Evolutionary conservation across 1,140 invertebrate genomes (phyloP).

Genomic region (Homarus americanus): DNA sequence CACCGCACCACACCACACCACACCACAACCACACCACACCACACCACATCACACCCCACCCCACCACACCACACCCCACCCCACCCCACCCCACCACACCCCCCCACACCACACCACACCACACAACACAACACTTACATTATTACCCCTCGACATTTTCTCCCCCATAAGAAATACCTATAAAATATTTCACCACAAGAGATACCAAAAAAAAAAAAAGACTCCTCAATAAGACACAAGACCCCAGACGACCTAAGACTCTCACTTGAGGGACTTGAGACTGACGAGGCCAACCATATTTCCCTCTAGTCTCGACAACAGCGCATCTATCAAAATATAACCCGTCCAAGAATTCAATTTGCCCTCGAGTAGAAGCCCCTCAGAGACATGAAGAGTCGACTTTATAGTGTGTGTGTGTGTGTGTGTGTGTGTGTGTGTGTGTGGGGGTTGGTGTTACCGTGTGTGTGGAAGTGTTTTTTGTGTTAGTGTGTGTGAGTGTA

Average conservation of each 20-base stretch:
- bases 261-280: too few relatives aligned
- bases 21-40: too few relatives aligned
- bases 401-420: constrained; percentile 8
- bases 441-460: not conserved
- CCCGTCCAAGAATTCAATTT: not conserved
- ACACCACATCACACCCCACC: too few relatives aligned
- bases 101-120: too few relatives aligned
- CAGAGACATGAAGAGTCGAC: too few relatives aligned
- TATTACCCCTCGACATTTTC: not conserved
- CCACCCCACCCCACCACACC: too few relatives aligned
- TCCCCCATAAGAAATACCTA: not conserved
- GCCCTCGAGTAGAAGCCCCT: not conserved
- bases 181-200: constrained; percentile 3
- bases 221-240: too few relatives aligned
- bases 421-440: constrained; percentile 14
- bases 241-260: too few relatives aligned
- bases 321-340: not conserved
- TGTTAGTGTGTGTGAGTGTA: not conserved
- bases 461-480: not conserved
- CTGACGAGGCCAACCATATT: not conserved
- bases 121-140: too few relatives aligned
- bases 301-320: not conserved
- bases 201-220: not conserved
- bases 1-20: too few relatives aligned
- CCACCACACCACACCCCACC: too few relatives aligned